Base-by-base conservation (phyloP, 1,140 invertebrate species). In the Leucophenga varia region DNA sequence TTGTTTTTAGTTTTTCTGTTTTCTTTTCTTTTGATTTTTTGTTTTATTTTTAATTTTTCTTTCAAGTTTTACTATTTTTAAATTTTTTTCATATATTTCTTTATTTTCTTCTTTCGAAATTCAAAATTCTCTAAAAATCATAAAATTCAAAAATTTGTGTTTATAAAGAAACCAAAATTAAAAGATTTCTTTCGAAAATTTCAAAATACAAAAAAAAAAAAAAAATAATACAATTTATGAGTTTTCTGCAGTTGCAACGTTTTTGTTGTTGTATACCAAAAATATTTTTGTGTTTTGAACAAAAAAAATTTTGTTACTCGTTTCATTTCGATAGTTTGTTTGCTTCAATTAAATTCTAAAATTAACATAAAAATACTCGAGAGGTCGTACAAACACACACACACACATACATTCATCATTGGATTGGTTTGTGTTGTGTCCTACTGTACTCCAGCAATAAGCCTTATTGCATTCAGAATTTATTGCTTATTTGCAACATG, bases 221-320 rank as follows among this genome's bases (percentile, higher is more conserved):
- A 34, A 67, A 63, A 67, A 52, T 57, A 57, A n/a, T n/a, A n/a
- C n/a, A n/a, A 65, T 65, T 67, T 67, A 65, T 60, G 63, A 65
- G 59, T 67, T 68, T 54, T 63, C 63, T 59, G 63, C 59, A 65
- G 44, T 52, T 44, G 38, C 35, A 31, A 35, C 31, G 13, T n/a
- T 34, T 4, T 8, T 4, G 13, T n/a, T n/a, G 13, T 8, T 13
- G 8, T n/a, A 34, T 14, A 13, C 31, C 8, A 8, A 14, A 34
- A n/a, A n/a, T n/a, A 34, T 34, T 34, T 34, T 34, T 34, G 13
- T 34, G 13, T 34, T 34, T 34, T 34, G 25, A 44, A 39, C 34
- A 43, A 37, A 16, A 41, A 40, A 18, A 31, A 14, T 6, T 42
- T 36, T 18, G 43, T 46, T 47, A 49, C 42, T 36, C 18, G 43